Evolutionary conservation across 1,140 invertebrate species (phyloP).

Genomic region (Platyura marginata): DNA sequence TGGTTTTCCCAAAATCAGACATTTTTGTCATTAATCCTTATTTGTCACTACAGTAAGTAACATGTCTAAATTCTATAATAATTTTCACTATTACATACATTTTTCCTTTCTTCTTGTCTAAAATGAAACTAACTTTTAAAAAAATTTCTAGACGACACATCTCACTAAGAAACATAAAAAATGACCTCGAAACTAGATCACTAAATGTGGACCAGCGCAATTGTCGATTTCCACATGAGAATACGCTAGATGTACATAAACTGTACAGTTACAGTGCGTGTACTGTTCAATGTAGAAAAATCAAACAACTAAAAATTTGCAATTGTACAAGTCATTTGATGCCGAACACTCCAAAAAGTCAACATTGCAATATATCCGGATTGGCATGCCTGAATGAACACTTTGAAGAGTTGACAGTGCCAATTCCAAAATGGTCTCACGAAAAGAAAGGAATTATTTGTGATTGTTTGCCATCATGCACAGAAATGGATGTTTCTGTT

Average conservation of each 20-base stretch:
- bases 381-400: slow-evolving; percentile 37
- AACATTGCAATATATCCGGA: slow-evolving; percentile 36
- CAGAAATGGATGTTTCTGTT: slow-evolving; percentile 36
- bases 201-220: slow-evolving; percentile 31
- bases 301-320: slow-evolving; percentile 36
- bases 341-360: slow-evolving; percentile 29
- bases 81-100: no score
- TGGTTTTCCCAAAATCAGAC: slow-evolving; percentile 36
- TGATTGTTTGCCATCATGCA: slow-evolving; percentile 38
- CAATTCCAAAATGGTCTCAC: slow-evolving; percentile 27
- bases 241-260: slow-evolving; percentile 34
- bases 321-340: slow-evolving; percentile 47
- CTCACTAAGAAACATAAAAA: slow-evolving; percentile 35
- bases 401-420: slow-evolving; percentile 35
- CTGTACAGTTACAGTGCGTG: slow-evolving; percentile 49
- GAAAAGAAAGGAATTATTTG: slow-evolving; percentile 32
- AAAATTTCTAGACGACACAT: no score
- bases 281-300: slow-evolving; percentile 42
- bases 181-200: slow-evolving; percentile 31
- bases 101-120: no score
- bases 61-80: no score
- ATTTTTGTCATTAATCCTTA: slow-evolving; percentile 28
- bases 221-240: slow-evolving; percentile 44
- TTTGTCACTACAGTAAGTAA: no score
- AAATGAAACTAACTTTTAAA: no score